phyloP scores from a whole-genome alignment of 2,797 vertebrate species.

The Smutsia gigantea region DNA sequence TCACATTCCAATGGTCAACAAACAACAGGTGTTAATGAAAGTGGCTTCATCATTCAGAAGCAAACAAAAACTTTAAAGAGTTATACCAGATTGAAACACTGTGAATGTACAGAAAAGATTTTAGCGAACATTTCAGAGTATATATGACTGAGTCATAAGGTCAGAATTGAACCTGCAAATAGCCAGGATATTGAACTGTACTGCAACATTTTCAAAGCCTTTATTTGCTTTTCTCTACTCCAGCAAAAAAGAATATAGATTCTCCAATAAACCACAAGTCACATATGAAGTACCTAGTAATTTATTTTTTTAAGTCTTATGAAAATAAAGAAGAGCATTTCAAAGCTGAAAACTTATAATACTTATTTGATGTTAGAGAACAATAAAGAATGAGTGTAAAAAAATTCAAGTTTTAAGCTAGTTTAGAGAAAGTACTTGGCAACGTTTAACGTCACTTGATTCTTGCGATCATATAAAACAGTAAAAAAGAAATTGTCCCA shows the following conservation, averaged over 20 bases:
- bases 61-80: constrained; percentile 24
- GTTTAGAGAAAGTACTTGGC: neutral
- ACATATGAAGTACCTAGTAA: neutral
- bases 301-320: neutral
- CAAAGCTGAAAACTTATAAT: neutral
- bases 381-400: neutral
- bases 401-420: neutral
- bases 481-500: neutral
- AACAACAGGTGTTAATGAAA: neutral
- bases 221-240: neutral
- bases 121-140: neutral
- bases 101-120: neutral
- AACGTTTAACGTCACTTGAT: neutral
- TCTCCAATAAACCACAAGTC: neutral
- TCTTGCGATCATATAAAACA: neutral
- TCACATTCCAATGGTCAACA: neutral
- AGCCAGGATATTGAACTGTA: neutral
- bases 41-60: constrained; percentile 21
- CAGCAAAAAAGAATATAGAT: neutral
- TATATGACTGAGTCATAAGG: neutral
- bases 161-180: neutral
- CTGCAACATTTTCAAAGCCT: neutral
- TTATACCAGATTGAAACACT: constrained; percentile 45
- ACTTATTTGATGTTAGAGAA: neutral
- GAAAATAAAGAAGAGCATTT: neutral